A percentile compares a stretch with the other conserved stretches of the same genome.
These are phyloP conservation scores for Sphenopsis melanotis DNA, from an alignment of 2,797 vertebrate species.

Conservation along the genomic window DNA sequence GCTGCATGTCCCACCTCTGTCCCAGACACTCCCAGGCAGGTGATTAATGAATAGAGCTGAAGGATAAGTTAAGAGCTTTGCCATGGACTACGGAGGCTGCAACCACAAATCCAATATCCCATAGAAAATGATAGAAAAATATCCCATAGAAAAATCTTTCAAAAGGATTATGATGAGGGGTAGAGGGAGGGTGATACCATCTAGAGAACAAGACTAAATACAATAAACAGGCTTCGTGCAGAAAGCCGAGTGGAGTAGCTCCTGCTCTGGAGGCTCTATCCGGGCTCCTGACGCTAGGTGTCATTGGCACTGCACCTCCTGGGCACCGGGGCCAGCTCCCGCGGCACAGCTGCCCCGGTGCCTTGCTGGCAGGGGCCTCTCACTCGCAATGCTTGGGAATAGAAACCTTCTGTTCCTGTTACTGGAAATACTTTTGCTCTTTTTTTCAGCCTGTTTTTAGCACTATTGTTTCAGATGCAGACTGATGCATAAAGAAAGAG, in stretches of 20 bases:
- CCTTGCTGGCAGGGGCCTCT: neutral
- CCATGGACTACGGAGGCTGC: neutral
- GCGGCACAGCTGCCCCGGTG: neutral
- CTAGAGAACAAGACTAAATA: neutral
- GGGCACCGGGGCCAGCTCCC: neutral
- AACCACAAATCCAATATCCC: neutral
- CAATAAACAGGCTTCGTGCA: fast-evolving
- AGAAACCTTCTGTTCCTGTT: neutral
- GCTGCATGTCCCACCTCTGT: fast-evolving
- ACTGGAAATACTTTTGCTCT: neutral
- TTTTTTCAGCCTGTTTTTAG: neutral
- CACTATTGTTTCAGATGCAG: neutral
- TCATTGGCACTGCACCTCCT: neutral
- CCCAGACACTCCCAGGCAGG: neutral
- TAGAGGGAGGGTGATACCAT: fast-evolving
- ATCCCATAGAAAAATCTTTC: neutral
- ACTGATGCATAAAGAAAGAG: neutral
- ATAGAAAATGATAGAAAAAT: neutral
- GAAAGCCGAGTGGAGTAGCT: neutral
- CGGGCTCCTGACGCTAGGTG: neutral
- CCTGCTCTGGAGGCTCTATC: neutral
- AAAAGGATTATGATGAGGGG: fast-evolving
- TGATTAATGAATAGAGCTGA: fast-evolving
- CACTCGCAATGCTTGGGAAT: neutral
- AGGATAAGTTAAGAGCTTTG: neutral